Evolutionary conservation across 2,113 vertebrate genomes (phyloP).

Genomic region (Capra hircus): DNA sequence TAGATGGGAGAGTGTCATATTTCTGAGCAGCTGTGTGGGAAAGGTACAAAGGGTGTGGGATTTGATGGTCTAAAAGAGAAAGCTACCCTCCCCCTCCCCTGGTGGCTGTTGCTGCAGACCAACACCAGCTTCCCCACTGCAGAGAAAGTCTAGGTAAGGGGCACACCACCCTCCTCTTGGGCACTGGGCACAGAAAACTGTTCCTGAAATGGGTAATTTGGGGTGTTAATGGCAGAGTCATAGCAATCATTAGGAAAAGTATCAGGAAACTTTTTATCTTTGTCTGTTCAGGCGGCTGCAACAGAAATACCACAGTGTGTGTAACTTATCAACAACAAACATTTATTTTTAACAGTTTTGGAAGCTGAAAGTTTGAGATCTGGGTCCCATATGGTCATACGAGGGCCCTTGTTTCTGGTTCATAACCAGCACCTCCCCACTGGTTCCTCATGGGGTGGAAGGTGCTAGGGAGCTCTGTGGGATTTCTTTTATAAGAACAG

Average conservation of each 20-base stretch:
- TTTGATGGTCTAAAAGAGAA: slow-evolving; percentile 47
- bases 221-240: background rate
- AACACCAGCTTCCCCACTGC: background rate
- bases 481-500: background rate
- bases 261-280: background rate
- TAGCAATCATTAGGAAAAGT: background rate
- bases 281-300: background rate
- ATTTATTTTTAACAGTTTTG: background rate
- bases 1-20: slow-evolving; percentile 62
- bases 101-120: background rate
- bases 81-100: background rate
- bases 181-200: background rate
- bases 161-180: background rate
- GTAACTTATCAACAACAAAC: background rate
- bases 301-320: background rate
- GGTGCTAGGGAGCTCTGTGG: background rate
- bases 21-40: slow-evolving; percentile 48
- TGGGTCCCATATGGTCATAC: background rate
- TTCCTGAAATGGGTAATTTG: background rate
- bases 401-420: background rate
- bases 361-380: background rate
- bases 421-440: background rate
- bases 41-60: background rate
- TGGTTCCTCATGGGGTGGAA: background rate
- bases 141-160: slow-evolving; percentile 58